Base-by-base conservation (phyloP, 1,140 invertebrate species). In the Pseudomyrmex concolor region DNA sequence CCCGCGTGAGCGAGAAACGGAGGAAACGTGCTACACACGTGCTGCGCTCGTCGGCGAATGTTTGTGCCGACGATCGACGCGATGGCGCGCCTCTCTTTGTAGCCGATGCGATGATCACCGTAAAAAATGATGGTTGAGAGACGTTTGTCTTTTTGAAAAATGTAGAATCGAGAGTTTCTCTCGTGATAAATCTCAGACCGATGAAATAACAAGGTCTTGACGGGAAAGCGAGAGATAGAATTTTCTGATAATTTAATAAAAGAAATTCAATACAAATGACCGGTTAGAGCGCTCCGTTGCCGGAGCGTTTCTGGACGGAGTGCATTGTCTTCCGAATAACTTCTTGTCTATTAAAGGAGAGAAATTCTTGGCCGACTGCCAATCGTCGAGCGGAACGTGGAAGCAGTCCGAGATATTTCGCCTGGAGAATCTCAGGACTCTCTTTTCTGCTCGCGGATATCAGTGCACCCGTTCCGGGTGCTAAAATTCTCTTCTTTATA, bases 271-370 rank as follows among this genome's bases (percentile, higher is more conserved):
- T 5, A 7, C 34, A 72, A 55, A 55, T 66, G 54, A 68, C 15
- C 13, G 19, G 43, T 57, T 10, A 25, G 62, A 25, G 62, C 12
- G 64, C 34, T 25, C 25, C 25, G 15, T 70, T 66, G 64, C 19
- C 66, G 17, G 85, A 67, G 43, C 51, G 57, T 67, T 83, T 34
- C 45, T 45, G n/a, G 51, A 7, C 59, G 85, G 45, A 9, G 85
- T 87, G 86, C 85, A 87, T 87, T 86, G 86, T 87, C 86, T 81
- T 57, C 73, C 51, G 64, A 73, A 74, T 74, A 86, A 72, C 68
- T 80, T 51, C 57, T 54, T 60, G 45, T 87, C 82, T 82, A 82
- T 71, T 45, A 62, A 62, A 83, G 34, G 43, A 81, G 43, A 81
- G 59, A 74, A 68, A 84, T 88, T 87, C 71, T 88, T 88, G 86